phyloP scores from a whole-genome alignment of 2,113 vertebrate species.

The Vulpes lagopus region DNA sequence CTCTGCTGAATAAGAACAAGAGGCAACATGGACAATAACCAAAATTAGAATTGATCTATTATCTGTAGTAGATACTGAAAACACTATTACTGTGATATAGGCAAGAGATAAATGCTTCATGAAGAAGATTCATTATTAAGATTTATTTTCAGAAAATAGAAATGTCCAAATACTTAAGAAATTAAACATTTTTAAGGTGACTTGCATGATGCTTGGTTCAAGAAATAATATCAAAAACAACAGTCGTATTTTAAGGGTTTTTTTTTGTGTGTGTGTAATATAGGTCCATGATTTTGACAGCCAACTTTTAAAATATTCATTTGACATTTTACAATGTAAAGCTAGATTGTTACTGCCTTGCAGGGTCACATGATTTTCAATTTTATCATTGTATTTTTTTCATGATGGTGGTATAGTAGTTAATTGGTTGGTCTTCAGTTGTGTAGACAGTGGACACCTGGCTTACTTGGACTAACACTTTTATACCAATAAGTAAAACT shows the following conservation, averaged over 20 bases:
- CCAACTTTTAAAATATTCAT: slow-evolving; percentile 75
- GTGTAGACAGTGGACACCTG: slow-evolving; percentile 86
- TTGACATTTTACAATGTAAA: slow-evolving; percentile 57
- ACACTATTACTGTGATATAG: slow-evolving; percentile 23
- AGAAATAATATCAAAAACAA: slow-evolving; percentile 49
- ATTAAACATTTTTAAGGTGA: slow-evolving; percentile 32
- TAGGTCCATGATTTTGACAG: slow-evolving; percentile 49
- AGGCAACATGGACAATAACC: slow-evolving; percentile 67
- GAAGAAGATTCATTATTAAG: slow-evolving; percentile 62
- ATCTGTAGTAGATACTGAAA: slow-evolving; percentile 72
- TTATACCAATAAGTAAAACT: slow-evolving; percentile 85
- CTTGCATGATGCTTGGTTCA: slow-evolving; percentile 25
- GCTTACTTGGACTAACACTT: slow-evolving; percentile 81
- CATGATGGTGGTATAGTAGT: slow-evolving; percentile 76
- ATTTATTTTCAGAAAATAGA: slow-evolving; percentile 75
- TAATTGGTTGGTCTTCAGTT: slow-evolving; percentile 73
- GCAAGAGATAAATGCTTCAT: slow-evolving; percentile 73
- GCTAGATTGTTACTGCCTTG: slow-evolving; percentile 64
- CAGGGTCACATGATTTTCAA: slow-evolving; percentile 56
- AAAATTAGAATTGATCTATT: slow-evolving; percentile 77
- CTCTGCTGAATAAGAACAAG: slow-evolving; percentile 70
- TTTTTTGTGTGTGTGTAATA: not conserved
- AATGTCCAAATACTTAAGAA: slow-evolving; percentile 47
- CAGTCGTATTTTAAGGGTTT: not conserved
- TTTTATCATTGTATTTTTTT: slow-evolving; percentile 64